Percentiles rank a stretch among this genome's conserved stretches.
These are phyloP conservation scores for Drosophila virilis DNA, from an alignment of 1,140 invertebrate species.

Conservation along the genomic window DNA sequence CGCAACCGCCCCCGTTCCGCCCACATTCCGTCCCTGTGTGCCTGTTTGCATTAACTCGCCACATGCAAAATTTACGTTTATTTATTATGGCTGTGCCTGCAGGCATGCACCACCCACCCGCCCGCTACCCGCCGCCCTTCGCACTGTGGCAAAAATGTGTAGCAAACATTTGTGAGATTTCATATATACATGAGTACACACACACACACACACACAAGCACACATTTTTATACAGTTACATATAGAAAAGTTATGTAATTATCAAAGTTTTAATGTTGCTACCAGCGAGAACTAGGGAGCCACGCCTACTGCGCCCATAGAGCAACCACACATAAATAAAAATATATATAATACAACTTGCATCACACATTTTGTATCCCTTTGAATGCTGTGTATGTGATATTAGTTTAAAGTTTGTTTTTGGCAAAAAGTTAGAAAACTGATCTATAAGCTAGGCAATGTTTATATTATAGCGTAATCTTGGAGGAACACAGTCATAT, in stretches of 20 bases:
- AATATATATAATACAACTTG: conserved; percentile 23
- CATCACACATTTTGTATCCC: conserved; percentile 26
- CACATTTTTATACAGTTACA: conserved; percentile 2
- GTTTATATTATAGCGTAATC: conserved; percentile 4
- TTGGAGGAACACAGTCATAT: no score
- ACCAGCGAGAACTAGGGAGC: conserved; percentile 44
- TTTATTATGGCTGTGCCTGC: conserved; percentile 65
- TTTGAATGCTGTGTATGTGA: neutral
- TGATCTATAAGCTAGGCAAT: conserved; percentile 1
- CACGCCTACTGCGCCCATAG: neutral
- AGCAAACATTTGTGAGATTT: conserved; percentile 75
- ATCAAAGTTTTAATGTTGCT: conserved; percentile 80
- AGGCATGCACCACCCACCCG: conserved; percentile 20
- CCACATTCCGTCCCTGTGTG: conserved; percentile 31
- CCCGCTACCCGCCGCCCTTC: conserved; percentile 23
- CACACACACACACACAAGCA: neutral
- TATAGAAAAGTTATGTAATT: conserved; percentile 77
- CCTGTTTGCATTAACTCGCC: conserved; percentile 79
- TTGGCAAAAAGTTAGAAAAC: neutral
- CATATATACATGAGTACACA: conserved; percentile 25
- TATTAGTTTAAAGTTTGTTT: conserved; percentile 3
- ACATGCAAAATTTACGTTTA: conserved; percentile 82
- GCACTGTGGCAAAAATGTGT: conserved; percentile 63
- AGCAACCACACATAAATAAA: conserved; percentile 1
- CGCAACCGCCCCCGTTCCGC: conserved; percentile 4